A percentile compares a stretch with the other conserved stretches of the same genome.
Conservation (phyloP, 2,113 vertebrate genomes). For the Eptatretus burgeri region DNA sequence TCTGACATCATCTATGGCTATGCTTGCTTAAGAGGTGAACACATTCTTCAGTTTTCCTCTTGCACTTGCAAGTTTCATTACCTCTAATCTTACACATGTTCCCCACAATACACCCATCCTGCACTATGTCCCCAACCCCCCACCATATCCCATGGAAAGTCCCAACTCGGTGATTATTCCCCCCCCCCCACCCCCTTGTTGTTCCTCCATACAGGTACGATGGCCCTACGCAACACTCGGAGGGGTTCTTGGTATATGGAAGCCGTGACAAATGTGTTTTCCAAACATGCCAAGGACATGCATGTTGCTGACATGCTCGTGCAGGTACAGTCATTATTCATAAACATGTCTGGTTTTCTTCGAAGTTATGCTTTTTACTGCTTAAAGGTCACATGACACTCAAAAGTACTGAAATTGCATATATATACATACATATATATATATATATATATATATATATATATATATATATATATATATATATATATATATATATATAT, state of each 20-base stretch:
- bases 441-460: not conserved
- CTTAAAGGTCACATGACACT: not conserved
- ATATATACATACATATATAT: too few relatives aligned
- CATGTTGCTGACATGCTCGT: constrained; percentile 81
- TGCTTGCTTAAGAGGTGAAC: constrained; percentile 58
- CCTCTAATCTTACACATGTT: not conserved
- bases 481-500: not conserved
- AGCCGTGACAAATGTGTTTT: constrained; percentile 41
- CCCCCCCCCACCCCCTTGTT: not conserved
- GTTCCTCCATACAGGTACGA: constrained; percentile 27
- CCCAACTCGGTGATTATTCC: too few relatives aligned
- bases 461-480: not conserved
- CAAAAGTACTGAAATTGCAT: too few relatives aligned
- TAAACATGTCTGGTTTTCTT: too few relatives aligned
- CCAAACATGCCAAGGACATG: constrained; percentile 33
- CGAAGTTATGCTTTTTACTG: too few relatives aligned
- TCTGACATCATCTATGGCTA: constrained; percentile 93
- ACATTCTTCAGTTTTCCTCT: not conserved
- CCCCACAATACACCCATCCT: not conserved
- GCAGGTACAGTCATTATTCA: constrained; percentile 23
- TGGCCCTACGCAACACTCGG: constrained; percentile 79
- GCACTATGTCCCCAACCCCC: not conserved
- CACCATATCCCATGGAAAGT: not conserved
- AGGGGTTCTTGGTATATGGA: constrained; percentile 81
- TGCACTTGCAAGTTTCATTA: not conserved